Evolutionary conservation across 2,888 invertebrate genomes (phyloP).

Genomic region (Frankliniella intonsa): DNA sequence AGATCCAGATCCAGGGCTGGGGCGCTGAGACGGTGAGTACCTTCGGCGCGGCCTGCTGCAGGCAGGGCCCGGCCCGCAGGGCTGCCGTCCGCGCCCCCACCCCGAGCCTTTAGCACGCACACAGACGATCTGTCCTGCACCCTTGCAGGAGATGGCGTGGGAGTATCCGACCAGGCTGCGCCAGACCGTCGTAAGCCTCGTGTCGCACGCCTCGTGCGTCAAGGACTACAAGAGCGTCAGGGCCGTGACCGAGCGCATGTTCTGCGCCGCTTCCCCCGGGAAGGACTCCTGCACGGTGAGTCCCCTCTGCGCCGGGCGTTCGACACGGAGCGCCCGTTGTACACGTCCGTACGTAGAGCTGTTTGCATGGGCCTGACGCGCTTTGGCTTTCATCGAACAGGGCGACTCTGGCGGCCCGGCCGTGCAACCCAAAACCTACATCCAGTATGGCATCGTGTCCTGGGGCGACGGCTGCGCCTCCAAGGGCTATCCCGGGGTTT

Average conservation of each 20-base stretch:
- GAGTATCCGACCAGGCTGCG: not conserved
- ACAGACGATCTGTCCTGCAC: not conserved
- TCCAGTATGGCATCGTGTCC: conserved; percentile 5
- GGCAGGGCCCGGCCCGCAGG: no score
- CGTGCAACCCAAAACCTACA: not conserved
- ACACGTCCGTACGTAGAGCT: no score
- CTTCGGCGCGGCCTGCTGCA: not conserved
- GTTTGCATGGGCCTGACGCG: not conserved
- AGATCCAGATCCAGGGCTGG: not conserved
- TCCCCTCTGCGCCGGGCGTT: no score
- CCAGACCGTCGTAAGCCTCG: not conserved
- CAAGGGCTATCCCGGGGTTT: not conserved
- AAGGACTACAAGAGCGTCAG: not conserved
- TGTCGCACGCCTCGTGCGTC: not conserved
- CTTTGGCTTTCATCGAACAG: not conserved
- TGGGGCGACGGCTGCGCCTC: conserved; percentile 10
- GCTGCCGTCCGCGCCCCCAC: no score
- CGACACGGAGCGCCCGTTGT: no score
- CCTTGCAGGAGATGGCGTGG: not conserved
- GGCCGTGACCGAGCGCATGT: conserved; percentile 4
- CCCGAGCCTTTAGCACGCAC: not conserved
- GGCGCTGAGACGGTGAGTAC: not conserved
- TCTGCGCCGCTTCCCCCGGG: not conserved
- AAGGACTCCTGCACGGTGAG: conserved; percentile 24
- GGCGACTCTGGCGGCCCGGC: not conserved